A percentile compares a stretch with the other conserved stretches of the same genome.
phyloP scores from a whole-genome alignment of 2,113 vertebrate genomes.

The Rhegmatorhina hoffmannsi region DNA sequence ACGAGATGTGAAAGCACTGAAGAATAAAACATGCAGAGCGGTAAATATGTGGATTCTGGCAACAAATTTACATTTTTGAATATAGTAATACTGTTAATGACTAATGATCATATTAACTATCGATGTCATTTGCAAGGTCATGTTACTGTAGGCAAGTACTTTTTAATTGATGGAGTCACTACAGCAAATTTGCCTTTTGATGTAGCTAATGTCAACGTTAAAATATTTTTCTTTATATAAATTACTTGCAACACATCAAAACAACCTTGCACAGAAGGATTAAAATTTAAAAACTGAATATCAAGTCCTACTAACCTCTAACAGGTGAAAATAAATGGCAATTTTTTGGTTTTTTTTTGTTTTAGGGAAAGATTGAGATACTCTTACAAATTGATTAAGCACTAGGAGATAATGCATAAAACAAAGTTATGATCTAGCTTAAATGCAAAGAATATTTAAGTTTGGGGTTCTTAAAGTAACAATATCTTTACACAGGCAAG shows the following conservation, averaged over 20 bases:
- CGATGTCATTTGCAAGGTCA: conserved; percentile 70
- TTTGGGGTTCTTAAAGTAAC: neutral
- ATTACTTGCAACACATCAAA: conserved; percentile 54
- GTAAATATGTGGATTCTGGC: conserved; percentile 73
- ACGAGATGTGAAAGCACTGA: conserved; percentile 59
- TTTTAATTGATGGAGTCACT: conserved; percentile 57
- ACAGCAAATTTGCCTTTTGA: conserved; percentile 66
- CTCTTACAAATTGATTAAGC: conserved; percentile 11
- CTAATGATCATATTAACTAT: conserved; percentile 75
- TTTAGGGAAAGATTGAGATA: neutral
- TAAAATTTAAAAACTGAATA: conserved; percentile 17
- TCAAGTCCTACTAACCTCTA: conserved; percentile 52
- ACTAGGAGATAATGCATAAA: neutral
- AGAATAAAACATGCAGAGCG: conserved; percentile 56
- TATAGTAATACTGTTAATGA: conserved; percentile 74
- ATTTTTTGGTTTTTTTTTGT: neutral
- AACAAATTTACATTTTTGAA: conserved; percentile 77
- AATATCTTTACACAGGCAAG: neutral
- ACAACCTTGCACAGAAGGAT: conserved; percentile 57
- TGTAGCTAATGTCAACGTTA: conserved; percentile 65
- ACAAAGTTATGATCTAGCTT: neutral
- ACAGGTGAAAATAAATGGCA: conserved; percentile 64
- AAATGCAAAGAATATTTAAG: neutral
- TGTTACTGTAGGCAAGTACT: conserved; percentile 63
- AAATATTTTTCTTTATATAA: conserved; percentile 73